Evolutionary conservation across 2,113 vertebrate species (phyloP), one percentile per base, ranked within the genome.

Genomic region (Progne subis): DNA sequence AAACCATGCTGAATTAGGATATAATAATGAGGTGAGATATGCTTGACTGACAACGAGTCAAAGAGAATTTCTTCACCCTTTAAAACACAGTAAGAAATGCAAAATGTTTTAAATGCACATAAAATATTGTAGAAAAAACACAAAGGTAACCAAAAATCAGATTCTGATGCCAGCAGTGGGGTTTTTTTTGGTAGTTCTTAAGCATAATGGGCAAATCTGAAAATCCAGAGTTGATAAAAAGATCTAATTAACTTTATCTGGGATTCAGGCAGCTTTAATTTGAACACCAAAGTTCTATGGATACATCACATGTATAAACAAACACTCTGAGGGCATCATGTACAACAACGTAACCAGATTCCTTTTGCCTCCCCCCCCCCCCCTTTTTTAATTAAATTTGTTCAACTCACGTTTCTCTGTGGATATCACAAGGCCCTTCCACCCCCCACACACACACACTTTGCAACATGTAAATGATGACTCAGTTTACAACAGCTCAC

Each of bases 311-410:
- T 10, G 14, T 10, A 84, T 18, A 18, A n/a, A 61, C 6, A 86
- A 59, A 77, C 1, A 1, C 12, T 43, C 5, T 18, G n/a, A 87
- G 19, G 20, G 19, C 41, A 37, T 39, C 0, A 0, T 12, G 46
- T 34, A 32, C 50, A 44, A 47, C 5, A 53, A 14, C 1, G 4
- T 57, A 24, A 79, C 28, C 10, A 43, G 41, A 61, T 46, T 37
- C 4, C 14, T 32, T 55, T 39, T 84, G 28, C 3, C 4, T 56
- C 52, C 41, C 34, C 12, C 24, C 1, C 2, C 39, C n/a, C 21
- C 37, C n/a, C n/a, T 8, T 37, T 71, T 88, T 64, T 6, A 15
- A 69, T 56, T 56, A 7, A 60, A 37, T 64, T 63, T 57, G 20
- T 69, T 37, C 20, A 52, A 14, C 74, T 15, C 23, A 63, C 25